Evolutionary conservation across 2,888 invertebrate genomes (phyloP), one percentile per base, ranked within the genome.

Genomic region (Cecidostiba fungosa): DNA sequence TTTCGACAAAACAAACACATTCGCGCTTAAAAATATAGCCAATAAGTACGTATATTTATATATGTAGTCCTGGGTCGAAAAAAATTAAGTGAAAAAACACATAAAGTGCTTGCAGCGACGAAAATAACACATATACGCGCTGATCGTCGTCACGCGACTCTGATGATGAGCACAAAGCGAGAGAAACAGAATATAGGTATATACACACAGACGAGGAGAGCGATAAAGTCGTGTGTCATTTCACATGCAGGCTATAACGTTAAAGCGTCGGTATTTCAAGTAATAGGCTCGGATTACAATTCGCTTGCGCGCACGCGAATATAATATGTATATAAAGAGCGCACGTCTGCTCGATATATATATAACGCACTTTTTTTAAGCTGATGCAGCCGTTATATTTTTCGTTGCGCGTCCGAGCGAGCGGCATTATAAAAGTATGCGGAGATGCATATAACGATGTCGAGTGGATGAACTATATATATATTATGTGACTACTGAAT

Each of bases 271-370:
- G 47, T 39, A 69, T 77, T 69, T 77, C 66, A 23, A 50, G 66
- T 47, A 47, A 82, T 50, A 32, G 36, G 76, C 82, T 82, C 69
- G 82, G 72, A 82, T 76, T 76, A 76, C 76, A 16, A 77, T 74
- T 72, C 36, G 19, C 50, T 47, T 43, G 47, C 69, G 47, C 50
- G 70, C 54, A 54, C 23, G 50, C 8, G 6, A 29, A 43, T 8
- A 36, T 39, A 26, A 32, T 32, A 32, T 32, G 3, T 32, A 32
- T 32, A 32, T 32, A 32, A 32, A 32, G 32, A 32, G 32, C 32
- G 32, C 32, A 32, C 32, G 32, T 32, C 32, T 32, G 32, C 1
- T 3, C 32, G 16, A 54, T 54, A n/a, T n/a, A n/a, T n/a, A n/a
- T n/a, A n/a, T n/a, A 6, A 19, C 54, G 54, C n/a, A 3, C 32